These are phyloP conservation scores for Mastomys natalensis DNA, from an alignment of 2,113 vertebrate genomes.

Conservation along the genomic window DNA sequence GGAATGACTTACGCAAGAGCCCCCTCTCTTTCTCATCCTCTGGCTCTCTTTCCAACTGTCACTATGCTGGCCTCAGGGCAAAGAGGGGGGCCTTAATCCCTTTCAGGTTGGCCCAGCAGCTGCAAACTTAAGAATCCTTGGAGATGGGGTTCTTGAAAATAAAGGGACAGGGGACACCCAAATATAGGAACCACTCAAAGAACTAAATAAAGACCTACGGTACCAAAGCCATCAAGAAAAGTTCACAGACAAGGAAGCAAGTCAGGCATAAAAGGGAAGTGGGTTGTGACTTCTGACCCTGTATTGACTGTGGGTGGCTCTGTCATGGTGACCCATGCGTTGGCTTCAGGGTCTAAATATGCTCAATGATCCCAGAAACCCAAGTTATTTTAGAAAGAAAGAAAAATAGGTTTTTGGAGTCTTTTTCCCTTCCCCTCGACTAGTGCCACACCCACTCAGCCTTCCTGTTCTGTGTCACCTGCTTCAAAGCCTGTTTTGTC, in stretches of 20 bases:
- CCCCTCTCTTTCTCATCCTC: background rate
- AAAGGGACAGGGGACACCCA: background rate
- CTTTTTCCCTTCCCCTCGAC: constrained; percentile 65
- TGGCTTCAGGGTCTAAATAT: constrained; percentile 25
- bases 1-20: background rate
- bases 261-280: background rate
- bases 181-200: constrained; percentile 41
- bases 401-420: constrained; percentile 70
- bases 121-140: background rate
- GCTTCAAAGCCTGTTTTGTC: constrained; percentile 50
- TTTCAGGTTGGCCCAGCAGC: background rate
- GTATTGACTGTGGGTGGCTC: background rate
- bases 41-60: background rate
- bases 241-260: background rate
- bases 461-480: constrained; percentile 59
- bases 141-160: constrained; percentile 6
- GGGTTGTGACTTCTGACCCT: constrained; percentile 42
- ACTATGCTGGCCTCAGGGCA: background rate
- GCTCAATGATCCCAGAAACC: constrained; percentile 15
- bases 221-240: constrained; percentile 46
- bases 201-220: background rate
- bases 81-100: background rate
- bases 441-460: constrained; percentile 33
- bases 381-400: constrained; percentile 68
- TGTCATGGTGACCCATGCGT: background rate